These are phyloP conservation scores for Cyanoliseus patagonus DNA, from an alignment of 2,113 vertebrate genomes.

Conservation along the genomic window DNA sequence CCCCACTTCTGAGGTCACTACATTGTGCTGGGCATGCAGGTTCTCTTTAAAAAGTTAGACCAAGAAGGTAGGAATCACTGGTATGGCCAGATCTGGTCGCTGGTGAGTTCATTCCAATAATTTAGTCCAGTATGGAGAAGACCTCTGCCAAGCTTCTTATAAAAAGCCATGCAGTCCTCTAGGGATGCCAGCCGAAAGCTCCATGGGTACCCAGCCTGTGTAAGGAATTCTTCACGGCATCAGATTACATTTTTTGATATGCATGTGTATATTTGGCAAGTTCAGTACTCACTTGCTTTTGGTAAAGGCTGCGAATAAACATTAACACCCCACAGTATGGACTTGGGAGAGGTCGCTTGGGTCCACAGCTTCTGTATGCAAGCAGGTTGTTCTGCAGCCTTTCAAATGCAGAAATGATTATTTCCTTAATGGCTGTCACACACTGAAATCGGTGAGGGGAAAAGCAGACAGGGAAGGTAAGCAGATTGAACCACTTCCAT, in stretches of 20 bases:
- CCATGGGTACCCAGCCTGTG: not conserved
- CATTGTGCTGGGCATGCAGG: not conserved
- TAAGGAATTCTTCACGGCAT: not conserved
- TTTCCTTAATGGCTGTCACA: not conserved
- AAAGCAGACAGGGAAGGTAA: not conserved
- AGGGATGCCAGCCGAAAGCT: not conserved
- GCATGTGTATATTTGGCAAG: not conserved
- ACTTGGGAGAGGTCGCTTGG: not conserved
- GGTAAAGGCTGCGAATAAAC: not conserved
- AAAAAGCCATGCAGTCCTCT: not conserved
- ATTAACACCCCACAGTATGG: not conserved
- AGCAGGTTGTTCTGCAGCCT: not conserved
- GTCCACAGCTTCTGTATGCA: not conserved
- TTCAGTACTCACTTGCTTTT: not conserved
- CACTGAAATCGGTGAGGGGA: not conserved
- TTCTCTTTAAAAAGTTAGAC: not conserved
- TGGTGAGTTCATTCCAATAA: not conserved
- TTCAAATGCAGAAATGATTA: not conserved
- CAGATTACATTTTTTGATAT: not conserved
- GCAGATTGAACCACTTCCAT: not conserved
- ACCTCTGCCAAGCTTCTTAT: not conserved
- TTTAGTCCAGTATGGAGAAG: not conserved
- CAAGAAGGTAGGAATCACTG: not conserved
- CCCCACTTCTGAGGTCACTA: not conserved
- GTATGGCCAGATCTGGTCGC: not conserved